phyloP scores from a whole-genome alignment of 2,888 invertebrate genomes.

The Cheilosia vulpina region DNA sequence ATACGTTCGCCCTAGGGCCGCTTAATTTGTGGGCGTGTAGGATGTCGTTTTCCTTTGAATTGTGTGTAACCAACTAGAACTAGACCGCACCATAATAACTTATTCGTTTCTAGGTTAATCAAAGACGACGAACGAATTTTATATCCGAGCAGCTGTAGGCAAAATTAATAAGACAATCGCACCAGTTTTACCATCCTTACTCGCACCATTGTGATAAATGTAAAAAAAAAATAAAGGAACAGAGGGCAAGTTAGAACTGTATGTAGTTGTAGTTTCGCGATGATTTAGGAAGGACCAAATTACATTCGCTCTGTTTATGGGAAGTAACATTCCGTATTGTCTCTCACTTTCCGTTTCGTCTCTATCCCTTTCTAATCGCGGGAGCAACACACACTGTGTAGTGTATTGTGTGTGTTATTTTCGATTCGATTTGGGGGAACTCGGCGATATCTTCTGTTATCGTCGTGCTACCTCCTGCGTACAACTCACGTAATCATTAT shows the following conservation, averaged over 20 bases:
- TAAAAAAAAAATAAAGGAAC: constrained; percentile 6
- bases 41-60: background rate
- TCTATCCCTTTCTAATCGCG: constrained; percentile 36
- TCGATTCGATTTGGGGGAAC: constrained; percentile 1
- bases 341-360: constrained; percentile 30
- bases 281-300: constrained; percentile 3
- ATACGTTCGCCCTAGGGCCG: constrained; percentile 3
- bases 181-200: constrained; percentile 24
- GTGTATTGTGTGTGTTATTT: background rate
- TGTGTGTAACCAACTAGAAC: background rate
- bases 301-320: constrained; percentile 4
- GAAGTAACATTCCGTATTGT: constrained; percentile 24
- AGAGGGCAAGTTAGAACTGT: constrained; percentile 4
- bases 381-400: constrained; percentile 4
- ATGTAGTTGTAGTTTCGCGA: constrained; percentile 15
- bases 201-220: constrained; percentile 2
- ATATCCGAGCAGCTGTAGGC: background rate
- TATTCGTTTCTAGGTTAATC: background rate
- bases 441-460: constrained; percentile 24
- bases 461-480: constrained; percentile 16
- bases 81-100: constrained; percentile 6
- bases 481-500: constrained; percentile 2
- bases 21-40: constrained; percentile 1
- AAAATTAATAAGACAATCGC: background rate
- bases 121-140: background rate